Percentiles rank a stretch among this genome's conserved stretches.
Conservation (phyloP, 1,140 invertebrate genomes). For the Portunus trituberculatus region DNA sequence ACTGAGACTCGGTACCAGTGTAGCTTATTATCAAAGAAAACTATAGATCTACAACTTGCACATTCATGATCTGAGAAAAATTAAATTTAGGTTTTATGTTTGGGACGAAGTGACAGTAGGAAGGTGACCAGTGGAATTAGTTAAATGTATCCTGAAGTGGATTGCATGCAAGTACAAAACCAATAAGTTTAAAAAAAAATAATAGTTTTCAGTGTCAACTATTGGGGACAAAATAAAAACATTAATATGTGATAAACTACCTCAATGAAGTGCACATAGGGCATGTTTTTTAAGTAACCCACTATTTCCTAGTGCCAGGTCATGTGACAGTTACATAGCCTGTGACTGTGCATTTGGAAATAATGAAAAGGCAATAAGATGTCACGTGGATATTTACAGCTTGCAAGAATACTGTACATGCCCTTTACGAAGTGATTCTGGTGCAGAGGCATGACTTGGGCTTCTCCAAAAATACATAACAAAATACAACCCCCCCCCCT, state of each 20-base stretch:
- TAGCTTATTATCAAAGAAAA: not conserved
- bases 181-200: not conserved
- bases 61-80: constrained; percentile 7
- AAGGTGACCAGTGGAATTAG: not conserved
- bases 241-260: not conserved
- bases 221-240: not conserved
- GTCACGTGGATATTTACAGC: not conserved
- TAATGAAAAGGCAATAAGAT: not conserved
- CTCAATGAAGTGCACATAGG: not conserved
- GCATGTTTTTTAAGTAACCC: not conserved
- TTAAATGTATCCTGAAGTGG: constrained; percentile 2
- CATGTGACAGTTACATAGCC: not conserved
- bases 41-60: constrained; percentile 33
- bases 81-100: not conserved
- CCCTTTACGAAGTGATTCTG: not conserved
- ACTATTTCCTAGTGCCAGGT: not conserved
- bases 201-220: not conserved
- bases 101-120: constrained; percentile 17
- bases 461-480: not conserved
- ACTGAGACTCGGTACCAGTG: not conserved
- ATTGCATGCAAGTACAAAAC: not conserved
- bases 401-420: not conserved
- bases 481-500: no score
- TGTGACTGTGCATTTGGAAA: not conserved
- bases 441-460: not conserved